Evolutionary conservation across 1,140 invertebrate species (phyloP).

Genomic region (Octopus bimaculoides): DNA sequence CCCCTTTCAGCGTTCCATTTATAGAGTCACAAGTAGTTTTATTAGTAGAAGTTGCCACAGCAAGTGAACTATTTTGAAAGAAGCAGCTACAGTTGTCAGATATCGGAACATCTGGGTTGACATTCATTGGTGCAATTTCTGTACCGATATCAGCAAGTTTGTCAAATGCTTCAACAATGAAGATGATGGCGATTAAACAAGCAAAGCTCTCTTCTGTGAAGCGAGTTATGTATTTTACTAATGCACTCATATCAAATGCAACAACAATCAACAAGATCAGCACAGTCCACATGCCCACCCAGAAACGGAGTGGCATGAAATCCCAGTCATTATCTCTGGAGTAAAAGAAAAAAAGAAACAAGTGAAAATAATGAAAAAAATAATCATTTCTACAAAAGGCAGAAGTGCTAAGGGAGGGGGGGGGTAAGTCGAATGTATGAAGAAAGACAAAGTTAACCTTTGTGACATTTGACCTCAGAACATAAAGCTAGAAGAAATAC

Average conservation of each 20-base stretch:
- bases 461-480: no score
- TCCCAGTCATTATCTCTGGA: conserved; percentile 72
- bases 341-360: conserved; percentile 12
- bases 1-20: conserved; percentile 74
- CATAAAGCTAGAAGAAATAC: no score
- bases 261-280: conserved; percentile 88
- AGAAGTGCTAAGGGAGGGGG: no score
- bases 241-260: conserved; percentile 90
- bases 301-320: conserved; percentile 88
- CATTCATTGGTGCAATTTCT: conserved; percentile 28
- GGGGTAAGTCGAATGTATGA: no score
- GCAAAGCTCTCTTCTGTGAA: conserved; percentile 99
- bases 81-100: conserved; percentile 27
- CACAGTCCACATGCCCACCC: conserved; percentile 93
- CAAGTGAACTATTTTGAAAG: conserved; percentile 10
- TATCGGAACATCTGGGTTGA: conserved; percentile 22
- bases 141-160: conserved; percentile 53
- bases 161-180: conserved; percentile 90
- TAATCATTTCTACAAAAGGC: no score
- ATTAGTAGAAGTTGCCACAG: neutral
- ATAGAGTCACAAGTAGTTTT: conserved; percentile 46
- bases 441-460: no score
- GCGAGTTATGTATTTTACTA: conserved; percentile 97
- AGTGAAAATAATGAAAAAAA: neutral
- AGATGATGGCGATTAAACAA: conserved; percentile 96